Evolutionary conservation across 2,113 vertebrate species (phyloP).

Genomic region (Addax nasomaculatus): DNA sequence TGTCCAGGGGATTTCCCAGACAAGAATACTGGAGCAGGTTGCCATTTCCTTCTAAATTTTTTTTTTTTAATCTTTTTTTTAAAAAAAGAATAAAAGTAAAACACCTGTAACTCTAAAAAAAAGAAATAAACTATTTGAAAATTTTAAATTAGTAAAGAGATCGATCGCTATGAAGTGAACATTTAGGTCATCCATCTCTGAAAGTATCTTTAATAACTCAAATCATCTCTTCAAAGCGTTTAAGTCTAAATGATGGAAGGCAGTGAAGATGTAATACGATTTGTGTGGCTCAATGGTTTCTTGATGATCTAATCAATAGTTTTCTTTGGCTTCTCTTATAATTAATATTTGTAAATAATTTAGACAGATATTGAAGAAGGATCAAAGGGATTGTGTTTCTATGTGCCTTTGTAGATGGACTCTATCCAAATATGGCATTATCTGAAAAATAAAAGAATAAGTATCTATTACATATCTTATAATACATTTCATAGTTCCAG

Average conservation of each 20-base stretch:
- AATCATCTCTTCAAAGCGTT: not conserved
- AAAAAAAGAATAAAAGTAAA: not conserved
- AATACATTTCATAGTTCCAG: not conserved
- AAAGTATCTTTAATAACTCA: not conserved
- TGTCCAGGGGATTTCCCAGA: not conserved
- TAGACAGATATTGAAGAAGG: not conserved
- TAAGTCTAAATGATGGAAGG: not conserved
- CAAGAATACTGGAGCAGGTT: not conserved
- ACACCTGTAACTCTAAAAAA: not conserved
- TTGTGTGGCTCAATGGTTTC: constrained; percentile 4
- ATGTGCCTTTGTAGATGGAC: not conserved
- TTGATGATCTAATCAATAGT: not conserved
- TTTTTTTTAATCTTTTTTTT: rapidly evolving
- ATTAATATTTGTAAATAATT: constrained; percentile 35
- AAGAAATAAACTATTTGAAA: not conserved
- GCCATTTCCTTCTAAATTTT: not conserved
- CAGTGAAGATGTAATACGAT: not conserved
- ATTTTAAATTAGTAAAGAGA: not conserved
- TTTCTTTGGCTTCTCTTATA: not conserved
- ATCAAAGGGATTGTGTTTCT: constrained; percentile 5
- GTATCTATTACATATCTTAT: not conserved
- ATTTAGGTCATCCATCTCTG: not conserved
- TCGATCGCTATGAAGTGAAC: not conserved
- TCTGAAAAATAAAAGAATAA: constrained; percentile 62
- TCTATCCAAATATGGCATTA: constrained; percentile 67